A percentile compares a stretch with the other conserved stretches of the same genome.
Conservation (phyloP, 2,888 invertebrate species). For the Isotomurus palustris region DNA sequence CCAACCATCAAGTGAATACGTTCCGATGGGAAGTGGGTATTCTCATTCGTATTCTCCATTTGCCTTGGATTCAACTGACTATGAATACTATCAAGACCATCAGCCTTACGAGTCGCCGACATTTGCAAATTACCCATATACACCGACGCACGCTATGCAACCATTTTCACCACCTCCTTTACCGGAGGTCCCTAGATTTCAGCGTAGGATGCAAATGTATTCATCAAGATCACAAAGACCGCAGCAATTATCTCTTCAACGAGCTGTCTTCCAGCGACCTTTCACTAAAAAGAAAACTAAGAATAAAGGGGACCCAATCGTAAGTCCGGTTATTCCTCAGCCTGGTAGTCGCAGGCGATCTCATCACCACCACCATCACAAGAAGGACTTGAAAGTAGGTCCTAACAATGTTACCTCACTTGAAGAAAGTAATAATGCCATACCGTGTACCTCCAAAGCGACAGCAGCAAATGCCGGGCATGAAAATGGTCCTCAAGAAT, state of each 20-base stretch:
- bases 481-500: conserved; percentile 34
- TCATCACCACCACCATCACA: conserved; percentile 27
- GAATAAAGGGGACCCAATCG: conserved; percentile 66
- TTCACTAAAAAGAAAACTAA: conserved; percentile 23
- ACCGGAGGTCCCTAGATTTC: conserved; percentile 34
- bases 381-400: conserved; percentile 26
- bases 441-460: conserved; percentile 22
- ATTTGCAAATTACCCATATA: conserved; percentile 33
- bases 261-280: conserved; percentile 31
- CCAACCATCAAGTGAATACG: conserved; percentile 36
- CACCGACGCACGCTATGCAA: conserved; percentile 34
- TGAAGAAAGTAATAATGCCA: conserved; percentile 33
- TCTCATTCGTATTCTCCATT: conserved; percentile 37
- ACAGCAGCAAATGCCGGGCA: conserved; percentile 20
- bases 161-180: conserved; percentile 44
- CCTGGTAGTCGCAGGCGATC: conserved; percentile 57
- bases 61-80: conserved; percentile 28
- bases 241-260: conserved; percentile 24
- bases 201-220: conserved; percentile 28
- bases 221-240: conserved; percentile 13
- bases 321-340: conserved; percentile 85
- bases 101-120: conserved; percentile 41
- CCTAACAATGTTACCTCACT: conserved; percentile 31
- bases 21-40: conserved; percentile 37
- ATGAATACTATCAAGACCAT: conserved; percentile 29